Base-by-base conservation (phyloP, 2,113 vertebrate species). In the Channa argus region DNA sequence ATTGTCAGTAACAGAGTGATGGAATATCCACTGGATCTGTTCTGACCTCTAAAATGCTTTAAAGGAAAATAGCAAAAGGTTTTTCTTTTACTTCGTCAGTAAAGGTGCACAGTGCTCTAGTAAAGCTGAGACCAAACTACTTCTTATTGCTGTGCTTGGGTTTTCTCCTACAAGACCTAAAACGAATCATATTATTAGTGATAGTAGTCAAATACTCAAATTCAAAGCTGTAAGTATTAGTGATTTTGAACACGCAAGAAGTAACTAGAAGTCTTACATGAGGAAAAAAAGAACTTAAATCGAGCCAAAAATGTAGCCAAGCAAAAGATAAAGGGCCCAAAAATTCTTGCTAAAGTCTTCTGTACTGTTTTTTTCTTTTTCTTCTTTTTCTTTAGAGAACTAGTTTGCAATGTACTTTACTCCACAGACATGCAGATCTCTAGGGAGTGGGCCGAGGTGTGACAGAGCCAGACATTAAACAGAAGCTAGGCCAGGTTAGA, bases 401-500 rank as follows among this genome's bases (percentile, higher is more conserved):
- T 77, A 80, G 77, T 89, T 86, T 74, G 63, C 88, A 88, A 89
- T 83, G 63, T 63, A 77, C 79, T 87, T 88, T 74, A 74, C 54
- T 88, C 78, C 77, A 77, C 77, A 88, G 89, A 86, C 82, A 14
- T 68, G 68, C 82, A 79, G 63, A 82, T 86, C 85, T 90, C 83
- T 6, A 71, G 86, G 87, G 91, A 91, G 87, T 90, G 86, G 91
- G 91, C 85, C 13, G 89, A 89, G 89, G 89, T 90, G 89, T 87
- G 91, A 89, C 89, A 84, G 82, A 90, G 83, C 85, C 85, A 90
- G 91, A 91, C 90, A 86, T 88, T 85, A 88, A 91, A 84, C 90
- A 90, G 88, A 74, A 85, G 88, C 89, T 83, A 79, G 90, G 82
- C 85, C 90, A 88, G 91, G 90, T 89, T 90, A 91, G 73, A 80